These are phyloP conservation scores for Chelonoidis abingdonii DNA, from an alignment of 2,113 vertebrate species.

Conservation along the genomic window DNA sequence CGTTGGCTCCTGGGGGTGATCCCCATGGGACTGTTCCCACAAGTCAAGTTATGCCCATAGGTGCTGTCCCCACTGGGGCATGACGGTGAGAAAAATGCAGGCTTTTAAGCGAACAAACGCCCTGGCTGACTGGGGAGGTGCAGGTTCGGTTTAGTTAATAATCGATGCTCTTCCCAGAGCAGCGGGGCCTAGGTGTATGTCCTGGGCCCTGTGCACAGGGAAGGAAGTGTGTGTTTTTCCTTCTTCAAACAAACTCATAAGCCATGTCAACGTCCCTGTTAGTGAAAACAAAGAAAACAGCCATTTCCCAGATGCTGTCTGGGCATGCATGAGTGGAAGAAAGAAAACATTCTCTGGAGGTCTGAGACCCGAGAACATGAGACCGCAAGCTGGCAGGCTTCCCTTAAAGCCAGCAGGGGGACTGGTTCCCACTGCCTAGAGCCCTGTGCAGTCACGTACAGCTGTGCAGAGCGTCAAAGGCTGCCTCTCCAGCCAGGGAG, in stretches of 20 bases:
- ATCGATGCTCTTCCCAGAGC: not conserved
- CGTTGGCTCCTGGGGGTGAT: not conserved
- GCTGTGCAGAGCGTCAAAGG: not conserved
- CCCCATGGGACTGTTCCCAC: not conserved
- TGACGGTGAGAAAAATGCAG: no score
- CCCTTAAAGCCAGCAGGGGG: not conserved
- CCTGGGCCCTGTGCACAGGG: accelerated
- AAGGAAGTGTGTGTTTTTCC: not conserved
- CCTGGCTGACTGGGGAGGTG: not conserved
- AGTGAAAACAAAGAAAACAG: not conserved
- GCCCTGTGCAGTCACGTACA: not conserved
- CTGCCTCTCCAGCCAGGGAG: not conserved
- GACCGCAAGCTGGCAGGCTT: not conserved
- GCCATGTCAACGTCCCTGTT: no score
- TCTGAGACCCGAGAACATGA: not conserved
- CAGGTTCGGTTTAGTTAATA: not conserved
- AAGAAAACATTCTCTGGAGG: not conserved
- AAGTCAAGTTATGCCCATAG: accelerated
- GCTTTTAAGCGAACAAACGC: accelerated
- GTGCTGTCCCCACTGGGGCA: not conserved
- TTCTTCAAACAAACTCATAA: not conserved
- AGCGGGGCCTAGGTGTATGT: not conserved
- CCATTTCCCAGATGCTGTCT: not conserved
- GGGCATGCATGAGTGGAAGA: no score
- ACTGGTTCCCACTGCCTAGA: not conserved